phyloP scores from a whole-genome alignment of 2,797 vertebrate species.

The Trachops cirrhosus region DNA sequence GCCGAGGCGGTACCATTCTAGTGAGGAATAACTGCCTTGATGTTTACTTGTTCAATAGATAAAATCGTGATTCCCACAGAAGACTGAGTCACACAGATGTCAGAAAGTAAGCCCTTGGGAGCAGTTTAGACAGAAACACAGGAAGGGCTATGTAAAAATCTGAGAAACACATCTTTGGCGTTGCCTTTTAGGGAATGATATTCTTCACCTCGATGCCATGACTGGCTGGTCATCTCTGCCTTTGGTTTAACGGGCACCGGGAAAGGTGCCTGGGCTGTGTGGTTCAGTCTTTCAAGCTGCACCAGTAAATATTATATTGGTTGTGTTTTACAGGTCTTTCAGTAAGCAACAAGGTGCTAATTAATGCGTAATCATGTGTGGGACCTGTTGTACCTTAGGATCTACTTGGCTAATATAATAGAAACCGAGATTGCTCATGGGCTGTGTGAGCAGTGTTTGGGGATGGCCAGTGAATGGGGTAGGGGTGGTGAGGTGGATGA shows the following conservation, averaged over 20 bases:
- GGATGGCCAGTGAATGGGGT: background rate
- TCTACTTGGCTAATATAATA: background rate
- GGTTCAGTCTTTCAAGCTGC: background rate
- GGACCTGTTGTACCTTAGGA: background rate
- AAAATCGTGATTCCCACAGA: slow-evolving; percentile 3
- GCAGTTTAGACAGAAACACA: background rate
- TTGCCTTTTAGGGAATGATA: background rate
- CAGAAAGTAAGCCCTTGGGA: background rate
- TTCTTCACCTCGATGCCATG: background rate
- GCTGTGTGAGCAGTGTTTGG: background rate
- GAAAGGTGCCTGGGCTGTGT: background rate
- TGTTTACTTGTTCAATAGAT: background rate
- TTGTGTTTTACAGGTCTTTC: background rate
- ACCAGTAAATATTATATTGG: background rate
- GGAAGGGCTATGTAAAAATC: background rate
- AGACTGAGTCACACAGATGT: background rate
- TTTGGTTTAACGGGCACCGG: background rate
- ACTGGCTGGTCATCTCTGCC: too few species aligned
- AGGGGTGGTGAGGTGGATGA: background rate
- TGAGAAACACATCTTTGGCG: background rate
- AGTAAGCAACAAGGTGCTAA: background rate
- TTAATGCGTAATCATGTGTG: background rate
- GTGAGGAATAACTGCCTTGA: background rate
- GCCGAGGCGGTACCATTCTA: background rate
- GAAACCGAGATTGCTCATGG: background rate